Evolutionary conservation across 2,888 invertebrate genomes (phyloP).

Genomic region (Anthrax anthrax): DNA sequence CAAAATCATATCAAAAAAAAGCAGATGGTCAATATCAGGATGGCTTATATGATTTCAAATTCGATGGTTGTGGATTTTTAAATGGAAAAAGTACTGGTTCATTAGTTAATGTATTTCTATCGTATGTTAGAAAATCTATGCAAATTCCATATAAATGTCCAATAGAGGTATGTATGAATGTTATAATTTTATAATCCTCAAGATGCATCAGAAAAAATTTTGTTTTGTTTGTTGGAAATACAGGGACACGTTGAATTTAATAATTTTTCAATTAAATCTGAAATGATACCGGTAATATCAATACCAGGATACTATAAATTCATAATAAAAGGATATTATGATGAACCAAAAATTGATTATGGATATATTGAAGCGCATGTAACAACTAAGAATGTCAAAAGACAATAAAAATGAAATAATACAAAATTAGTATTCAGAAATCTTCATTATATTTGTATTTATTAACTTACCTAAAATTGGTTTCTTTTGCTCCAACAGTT

Average conservation of each 20-base stretch:
- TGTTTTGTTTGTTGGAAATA: too few species aligned
- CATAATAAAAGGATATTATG: neutral
- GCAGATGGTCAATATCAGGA: neutral
- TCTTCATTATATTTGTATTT: too few species aligned
- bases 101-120: neutral
- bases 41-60: neutral
- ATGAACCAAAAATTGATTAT: neutral
- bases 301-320: neutral
- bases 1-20: neutral
- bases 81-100: neutral
- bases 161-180: neutral
- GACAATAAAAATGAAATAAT: neutral
- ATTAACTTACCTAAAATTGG: constrained; percentile 85
- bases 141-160: neutral
- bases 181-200: too few species aligned
- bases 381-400: neutral
- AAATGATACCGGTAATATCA: neutral
- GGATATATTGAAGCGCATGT: neutral
- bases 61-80: neutral
- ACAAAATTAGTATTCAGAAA: too few species aligned
- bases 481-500: constrained; percentile 81
- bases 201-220: too few species aligned
- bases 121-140: neutral
- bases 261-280: neutral
- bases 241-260: neutral